Evolutionary conservation across 2,113 vertebrate species (phyloP).

Genomic region (Cebus imitator): DNA sequence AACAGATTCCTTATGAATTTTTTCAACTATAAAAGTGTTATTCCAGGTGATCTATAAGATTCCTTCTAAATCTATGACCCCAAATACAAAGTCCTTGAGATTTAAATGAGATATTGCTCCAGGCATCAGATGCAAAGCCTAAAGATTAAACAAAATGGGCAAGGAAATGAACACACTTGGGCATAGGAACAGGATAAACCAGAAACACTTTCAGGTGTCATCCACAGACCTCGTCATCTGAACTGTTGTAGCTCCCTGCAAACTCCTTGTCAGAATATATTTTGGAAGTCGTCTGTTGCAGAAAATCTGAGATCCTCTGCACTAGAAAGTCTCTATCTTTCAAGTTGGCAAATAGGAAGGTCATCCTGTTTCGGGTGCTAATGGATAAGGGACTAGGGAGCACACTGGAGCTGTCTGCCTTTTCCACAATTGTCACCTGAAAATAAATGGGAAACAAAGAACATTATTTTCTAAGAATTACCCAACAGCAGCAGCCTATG

Average conservation of each 20-base stretch:
- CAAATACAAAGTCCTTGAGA: not conserved
- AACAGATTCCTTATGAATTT: not conserved
- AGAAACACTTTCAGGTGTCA: not conserved
- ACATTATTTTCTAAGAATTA: not conserved
- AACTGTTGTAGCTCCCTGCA: constrained; percentile 92
- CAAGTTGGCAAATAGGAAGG: constrained; percentile 97
- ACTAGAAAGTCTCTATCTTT: constrained; percentile 98
- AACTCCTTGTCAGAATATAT: constrained; percentile 93
- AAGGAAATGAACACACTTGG: not conserved
- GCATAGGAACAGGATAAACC: not conserved
- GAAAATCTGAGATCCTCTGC: constrained; percentile 97
- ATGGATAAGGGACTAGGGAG: constrained; percentile 97
- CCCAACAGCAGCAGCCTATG: too few relatives aligned
- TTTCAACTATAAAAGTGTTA: not conserved
- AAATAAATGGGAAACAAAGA: constrained; percentile 34
- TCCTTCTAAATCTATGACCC: not conserved
- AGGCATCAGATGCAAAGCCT: not conserved
- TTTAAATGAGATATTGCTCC: not conserved
- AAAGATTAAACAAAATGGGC: not conserved
- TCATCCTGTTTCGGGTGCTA: constrained; percentile 99
- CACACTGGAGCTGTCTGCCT: constrained; percentile 97
- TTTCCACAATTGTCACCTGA: constrained; percentile 98
- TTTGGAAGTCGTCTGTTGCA: constrained; percentile 96
- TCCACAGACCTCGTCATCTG: constrained; percentile 93
- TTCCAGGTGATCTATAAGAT: not conserved